Percentiles rank a stretch among this genome's conserved stretches.
Evolutionary conservation across 2,888 invertebrate species (phyloP).

Genomic region (Agrotis segetum): DNA sequence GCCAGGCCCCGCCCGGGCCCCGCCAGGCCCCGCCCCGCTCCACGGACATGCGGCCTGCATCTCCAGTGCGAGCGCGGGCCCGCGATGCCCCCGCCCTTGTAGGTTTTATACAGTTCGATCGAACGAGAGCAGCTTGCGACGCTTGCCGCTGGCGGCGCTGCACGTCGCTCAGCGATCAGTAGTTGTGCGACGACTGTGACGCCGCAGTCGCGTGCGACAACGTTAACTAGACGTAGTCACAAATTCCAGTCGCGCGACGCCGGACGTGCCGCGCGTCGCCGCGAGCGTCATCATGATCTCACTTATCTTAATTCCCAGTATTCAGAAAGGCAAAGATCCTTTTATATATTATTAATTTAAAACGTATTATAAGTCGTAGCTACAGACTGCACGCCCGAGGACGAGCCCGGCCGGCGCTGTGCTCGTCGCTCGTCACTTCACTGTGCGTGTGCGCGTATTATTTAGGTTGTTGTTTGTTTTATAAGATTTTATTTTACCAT

Average conservation of each 20-base stretch:
- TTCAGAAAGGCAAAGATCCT: conserved; percentile 65
- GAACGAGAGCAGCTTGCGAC: conserved; percentile 50
- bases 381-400: conserved; percentile 22
- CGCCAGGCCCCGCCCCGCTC: background rate
- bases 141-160: conserved; percentile 21
- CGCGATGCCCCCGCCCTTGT: conserved; percentile 15
- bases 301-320: conserved; percentile 75
- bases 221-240: conserved; percentile 67
- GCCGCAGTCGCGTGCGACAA: conserved; percentile 7
- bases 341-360: conserved; percentile 60
- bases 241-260: conserved; percentile 68
- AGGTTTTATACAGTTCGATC: conserved; percentile 58
- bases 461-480: conserved; percentile 85
- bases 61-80: conserved; percentile 40
- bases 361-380: conserved; percentile 47
- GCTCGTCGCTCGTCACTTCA: conserved; percentile 18
- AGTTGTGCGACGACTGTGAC: background rate
- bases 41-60: conserved; percentile 34
- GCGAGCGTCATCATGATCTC: conserved; percentile 75
- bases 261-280: conserved; percentile 25
- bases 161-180: background rate
- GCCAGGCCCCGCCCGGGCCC: background rate
- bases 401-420: background rate
- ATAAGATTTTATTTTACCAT: conserved; percentile 86
- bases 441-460: conserved; percentile 45